These are phyloP conservation scores for Drosophila kohkoa DNA, from an alignment of 1,140 invertebrate genomes.

Conservation along the genomic window DNA sequence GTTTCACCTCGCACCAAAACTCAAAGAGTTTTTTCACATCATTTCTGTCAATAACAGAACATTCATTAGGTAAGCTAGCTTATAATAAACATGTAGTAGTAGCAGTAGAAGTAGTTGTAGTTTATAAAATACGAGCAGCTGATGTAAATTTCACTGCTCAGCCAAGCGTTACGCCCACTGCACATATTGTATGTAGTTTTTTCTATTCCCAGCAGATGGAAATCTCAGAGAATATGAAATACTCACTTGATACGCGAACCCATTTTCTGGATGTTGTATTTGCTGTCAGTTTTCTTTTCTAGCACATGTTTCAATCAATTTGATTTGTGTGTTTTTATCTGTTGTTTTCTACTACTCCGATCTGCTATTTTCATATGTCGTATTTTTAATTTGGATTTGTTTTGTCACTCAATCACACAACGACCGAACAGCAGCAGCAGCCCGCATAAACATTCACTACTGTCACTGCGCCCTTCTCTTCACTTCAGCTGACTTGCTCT, in stretches of 20 bases:
- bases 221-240: slow-evolving; percentile 40
- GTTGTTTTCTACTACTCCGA: slow-evolving; percentile 40
- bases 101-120: not conserved
- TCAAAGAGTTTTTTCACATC: slow-evolving; percentile 93
- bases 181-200: slow-evolving; percentile 14
- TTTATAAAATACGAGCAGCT: slow-evolving; percentile 15
- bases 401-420: slow-evolving; percentile 18
- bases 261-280: slow-evolving; percentile 56
- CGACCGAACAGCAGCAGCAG: slow-evolving; percentile 9
- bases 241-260: slow-evolving; percentile 83
- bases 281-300: slow-evolving; percentile 36
- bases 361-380: slow-evolving; percentile 39
- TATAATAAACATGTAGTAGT: slow-evolving; percentile 23
- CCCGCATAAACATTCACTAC: slow-evolving; percentile 60
- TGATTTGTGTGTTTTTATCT: slow-evolving; percentile 33
- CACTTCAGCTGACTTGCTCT: not conserved
- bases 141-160: slow-evolving; percentile 49
- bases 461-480: slow-evolving; percentile 26
- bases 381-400: slow-evolving; percentile 40
- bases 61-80: not conserved
- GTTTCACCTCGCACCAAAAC: slow-evolving; percentile 92
- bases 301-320: slow-evolving; percentile 68
- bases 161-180: slow-evolving; percentile 76
- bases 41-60: slow-evolving; percentile 86
- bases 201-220: slow-evolving; percentile 32